Evolutionary conservation across 2,113 vertebrate genomes (phyloP), one percentile per base, ranked within the genome.

Genomic region (Gracilinanus agilis): DNA sequence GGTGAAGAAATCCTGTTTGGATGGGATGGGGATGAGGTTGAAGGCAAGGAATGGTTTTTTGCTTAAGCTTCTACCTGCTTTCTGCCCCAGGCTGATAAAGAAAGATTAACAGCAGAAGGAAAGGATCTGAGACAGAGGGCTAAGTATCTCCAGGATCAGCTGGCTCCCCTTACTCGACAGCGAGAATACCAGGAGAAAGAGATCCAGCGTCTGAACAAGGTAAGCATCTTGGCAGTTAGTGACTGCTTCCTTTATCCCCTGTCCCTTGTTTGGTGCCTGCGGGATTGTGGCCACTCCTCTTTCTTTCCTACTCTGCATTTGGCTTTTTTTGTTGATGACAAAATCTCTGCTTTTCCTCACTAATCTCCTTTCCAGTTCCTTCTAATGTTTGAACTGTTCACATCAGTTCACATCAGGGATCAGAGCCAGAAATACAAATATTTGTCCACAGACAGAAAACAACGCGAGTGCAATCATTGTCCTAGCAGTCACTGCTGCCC

Each of bases 161-260:
- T 99, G 97, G 98, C 98, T 58, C 99, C 99, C 0, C 99, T 99
- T 96, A 99, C 99, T 96, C 99, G 99, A 95, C 99, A 99, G 97
- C 98, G 99, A 27, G 99, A 99, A 67, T 99, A 99, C 98, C 99
- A 99, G 98, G 99, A 99, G 95, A 99, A 99, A 96, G 99, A 99
- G 98, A 99, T 99, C 97, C 99, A 99, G 95, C 98, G 99, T 91
- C 99, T 99, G 94, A 99, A 99, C 98, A 99, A 99, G 98, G 99
- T 99, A 89, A 9, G 98, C 0, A 0, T 2, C 49, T 11, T 34
- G 44, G 53, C 53, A 93, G 0, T 3, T 9, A 0, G 5, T 92
- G 23, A 11, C 9, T 90, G 55, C 0, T 53, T 24, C 11, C 49
- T 1, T 6, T 21, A 83, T 83, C 27, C 58, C 29, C 19, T 75